Base-by-base conservation (phyloP, 1,140 invertebrate genomes). In the Leptonema lineaticorne region DNA sequence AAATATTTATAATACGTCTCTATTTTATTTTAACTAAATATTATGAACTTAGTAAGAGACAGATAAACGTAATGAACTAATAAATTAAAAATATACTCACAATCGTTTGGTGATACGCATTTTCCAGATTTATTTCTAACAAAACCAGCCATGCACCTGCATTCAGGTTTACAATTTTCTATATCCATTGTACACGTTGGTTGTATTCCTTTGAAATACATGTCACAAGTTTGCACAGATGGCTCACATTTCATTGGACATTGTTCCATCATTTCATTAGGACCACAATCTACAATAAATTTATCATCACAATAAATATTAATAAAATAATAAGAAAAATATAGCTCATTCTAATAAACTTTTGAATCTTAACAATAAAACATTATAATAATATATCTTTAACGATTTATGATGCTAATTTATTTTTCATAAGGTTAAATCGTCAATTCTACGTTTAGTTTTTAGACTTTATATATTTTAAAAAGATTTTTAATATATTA, bases 251-350 rank as follows among this genome's bases (percentile, higher is more conserved):
- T 59, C 28, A 59, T 33, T 18, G 57, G 57, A 28, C 24, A 59
- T 5, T 59, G 57, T 16, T 59, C 28, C 1, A 33, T 16, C 18
- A 59, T 37, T 59, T 59, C 57, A 33, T 59, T 59, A 33, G 30
- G 1, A 1, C 57, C 57, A 11, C 57, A 59, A 8, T 53, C 50
- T 53, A 14, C 11, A 50, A 50, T 33, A 33, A 6, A 33, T n/a
- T n/a, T n/a, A n/a, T n/a, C n/a, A n/a, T n/a, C n/a, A n/a, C n/a
- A n/a, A n/a, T n/a, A n/a, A n/a, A n/a, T n/a, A n/a, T n/a, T n/a
- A n/a, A n/a, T n/a, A n/a, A n/a, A n/a, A n/a, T n/a, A n/a, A n/a
- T n/a, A n/a, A n/a, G n/a, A n/a, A n/a, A n/a, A n/a, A n/a, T n/a
- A n/a, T n/a, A n/a, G n/a, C n/a, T n/a, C n/a, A n/a, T n/a, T n/a